These are phyloP conservation scores for Heliconius erato DNA, from an alignment of 2,888 invertebrate genomes.

Conservation along the genomic window DNA sequence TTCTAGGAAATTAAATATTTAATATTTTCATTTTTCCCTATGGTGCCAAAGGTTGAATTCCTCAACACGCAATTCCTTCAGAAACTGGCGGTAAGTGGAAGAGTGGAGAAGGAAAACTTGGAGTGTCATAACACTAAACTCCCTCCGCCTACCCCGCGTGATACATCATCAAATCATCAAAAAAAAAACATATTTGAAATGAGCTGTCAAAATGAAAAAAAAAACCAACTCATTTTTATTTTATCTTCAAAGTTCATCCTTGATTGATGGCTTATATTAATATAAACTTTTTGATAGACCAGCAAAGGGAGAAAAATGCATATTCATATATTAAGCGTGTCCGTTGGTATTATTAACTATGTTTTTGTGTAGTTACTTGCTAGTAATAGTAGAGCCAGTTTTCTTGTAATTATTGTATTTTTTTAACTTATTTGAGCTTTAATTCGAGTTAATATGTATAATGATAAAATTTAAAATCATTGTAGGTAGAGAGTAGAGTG, in stretches of 20 bases:
- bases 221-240: slow-evolving; percentile 24
- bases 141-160: too few species aligned
- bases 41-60: too few species aligned
- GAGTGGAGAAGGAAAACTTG: too few species aligned
- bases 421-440: background rate
- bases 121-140: too few species aligned
- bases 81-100: too few species aligned
- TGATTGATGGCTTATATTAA: slow-evolving; percentile 38
- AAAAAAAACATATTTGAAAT: slow-evolving; percentile 13
- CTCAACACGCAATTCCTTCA: too few species aligned
- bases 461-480: background rate
- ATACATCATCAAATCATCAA: too few species aligned
- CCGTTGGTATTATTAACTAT: slow-evolving; percentile 32
- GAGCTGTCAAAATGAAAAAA: slow-evolving; percentile 33
- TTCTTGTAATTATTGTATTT: background rate
- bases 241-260: slow-evolving; percentile 35
- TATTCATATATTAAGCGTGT: slow-evolving; percentile 31
- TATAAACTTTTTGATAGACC: slow-evolving; percentile 24
- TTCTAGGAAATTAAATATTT: too few species aligned
- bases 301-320: slow-evolving; percentile 40
- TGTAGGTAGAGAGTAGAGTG: background rate
- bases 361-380: slow-evolving; percentile 10
- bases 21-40: too few species aligned
- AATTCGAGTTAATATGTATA: background rate
- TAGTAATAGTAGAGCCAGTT: background rate